Evolutionary conservation across 2,888 invertebrate genomes (phyloP), one percentile per base, ranked within the genome.

Genomic region (Drosophila histrio): DNA sequence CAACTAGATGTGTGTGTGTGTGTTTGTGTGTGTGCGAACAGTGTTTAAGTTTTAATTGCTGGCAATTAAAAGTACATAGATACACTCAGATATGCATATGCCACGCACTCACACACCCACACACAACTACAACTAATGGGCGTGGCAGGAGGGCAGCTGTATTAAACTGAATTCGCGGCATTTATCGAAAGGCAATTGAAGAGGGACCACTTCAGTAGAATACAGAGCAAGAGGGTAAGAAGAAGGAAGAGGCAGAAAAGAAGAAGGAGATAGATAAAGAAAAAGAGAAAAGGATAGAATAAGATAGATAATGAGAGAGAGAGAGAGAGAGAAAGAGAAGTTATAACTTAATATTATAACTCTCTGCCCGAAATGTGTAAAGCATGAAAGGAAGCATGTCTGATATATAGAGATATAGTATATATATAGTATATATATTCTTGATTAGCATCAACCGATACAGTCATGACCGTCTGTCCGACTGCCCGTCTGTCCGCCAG

Each of bases 41-140:
- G 79, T 76, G 70, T 80, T 88, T 79, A 89, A 89, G 87, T 87
- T 89, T 90, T 89, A 90, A 90, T 90, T 90, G 90, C 89, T 84
- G 78, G 84, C 89, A 90, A 90, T 90, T 90, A 89, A 89, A 90
- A 88, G 87, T 86, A 81, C 73, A 86, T 83, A 73, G 80, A 79
- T 76, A 83, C 66, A 80, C 53, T 50, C 60, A 72, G 67, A 74
- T 77, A 74, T 76, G 74, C 73, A 88, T 81, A 80, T 56, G 69
- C 57, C 72, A 65, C 47, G 44, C 59, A 67, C 59, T 43, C 38
- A 19, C 36, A 26, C 44, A 30, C 44, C 17, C 43, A 43, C 24
- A 28, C 13, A 41, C 21, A 17, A 8, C 17, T 15, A 5, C 26
- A 24, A 39, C 9, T 15, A 2, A 15, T 41, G 22, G 41, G 41